Base-by-base conservation (phyloP, 2,113 vertebrate genomes). In the Phrynosoma platyrhinos region DNA sequence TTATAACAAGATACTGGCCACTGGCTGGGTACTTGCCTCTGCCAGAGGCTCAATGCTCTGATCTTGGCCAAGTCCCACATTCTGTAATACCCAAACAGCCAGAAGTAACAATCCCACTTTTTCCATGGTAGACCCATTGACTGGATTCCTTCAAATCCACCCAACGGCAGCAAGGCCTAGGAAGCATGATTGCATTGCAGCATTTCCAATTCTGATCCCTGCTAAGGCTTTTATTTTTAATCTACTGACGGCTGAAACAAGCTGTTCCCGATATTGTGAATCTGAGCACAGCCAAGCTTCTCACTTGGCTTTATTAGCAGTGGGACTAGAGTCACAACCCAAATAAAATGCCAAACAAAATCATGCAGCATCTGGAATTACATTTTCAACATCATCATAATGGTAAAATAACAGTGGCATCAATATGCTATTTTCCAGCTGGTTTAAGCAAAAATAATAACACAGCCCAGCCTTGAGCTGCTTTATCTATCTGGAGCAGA, bases 401-500 rank as follows among this genome's bases (percentile, higher is more conserved):
- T 42, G 27, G 40, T 40, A 75, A 47, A 47, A 58, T 1, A 13
- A 69, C 10, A 52, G 30, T 5, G 6, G 4, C 13, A 5, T 42
- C 47, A 68, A 53, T 66, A 52, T n/a, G 32, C 85, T 8, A n/a
- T 27, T 40, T 4, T n/a, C 66, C 8, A 5, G 21, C 23, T 21
- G 13, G 0, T 13, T 74, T 81, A 21, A 47, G 78, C 13, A 66
- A 81, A 62, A 58, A 71, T 13, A 71, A 40, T 1, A 55, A 69
- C n/a, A 71, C 77, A 55, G 55, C 36, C 6, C 69, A 64, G 27
- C 36, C 13, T 27, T n/a, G n/a, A 53, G 62, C 58, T 30, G 14
- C 30, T 77, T 76, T 78, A 25, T 42, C 87, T 84, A 21, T 55
- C 72, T 32, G 55, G 30, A 78, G 32, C 74, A 78, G 81, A 69